A percentile compares a stretch with the other conserved stretches of the same genome.
phyloP scores from a whole-genome alignment of 2,797 vertebrate genomes.

The Carcharodon carcharias region DNA sequence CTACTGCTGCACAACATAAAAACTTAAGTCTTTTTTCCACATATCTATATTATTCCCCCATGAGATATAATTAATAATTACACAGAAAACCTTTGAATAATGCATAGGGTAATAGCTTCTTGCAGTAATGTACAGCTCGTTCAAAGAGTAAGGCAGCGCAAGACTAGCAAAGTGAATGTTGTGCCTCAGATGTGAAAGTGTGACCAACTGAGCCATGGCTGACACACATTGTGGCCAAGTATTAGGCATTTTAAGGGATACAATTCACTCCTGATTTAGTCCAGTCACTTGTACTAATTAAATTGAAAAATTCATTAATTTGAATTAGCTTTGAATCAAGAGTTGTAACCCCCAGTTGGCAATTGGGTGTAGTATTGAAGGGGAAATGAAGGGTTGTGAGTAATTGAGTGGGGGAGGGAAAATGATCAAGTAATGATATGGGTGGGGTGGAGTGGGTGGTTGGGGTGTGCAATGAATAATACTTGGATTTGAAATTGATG shows the following conservation, averaged over 20 bases:
- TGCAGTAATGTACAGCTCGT: neutral
- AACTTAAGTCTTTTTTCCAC: neutral
- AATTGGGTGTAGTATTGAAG: neutral
- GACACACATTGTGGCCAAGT: neutral
- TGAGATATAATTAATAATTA: neutral
- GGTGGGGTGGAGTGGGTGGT: too few species aligned
- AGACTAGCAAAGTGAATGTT: neutral
- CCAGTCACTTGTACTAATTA: neutral
- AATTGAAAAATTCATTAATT: neutral
- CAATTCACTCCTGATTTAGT: neutral
- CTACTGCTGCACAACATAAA: neutral
- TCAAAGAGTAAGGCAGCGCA: neutral
- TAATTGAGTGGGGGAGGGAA: neutral
- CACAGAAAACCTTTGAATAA: neutral
- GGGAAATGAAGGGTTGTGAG: neutral
- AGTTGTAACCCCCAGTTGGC: neutral
- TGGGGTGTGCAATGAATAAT: neutral
- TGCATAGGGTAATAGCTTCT: slow-evolving; percentile 43
- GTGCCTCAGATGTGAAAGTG: neutral
- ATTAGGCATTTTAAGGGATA: neutral
- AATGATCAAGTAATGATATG: neutral
- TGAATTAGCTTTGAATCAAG: neutral
- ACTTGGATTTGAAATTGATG: neutral
- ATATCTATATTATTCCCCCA: neutral
- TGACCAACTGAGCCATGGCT: neutral